A percentile compares a stretch with the other conserved stretches of the same genome.
Conservation (phyloP, 2,888 invertebrate species). For the Drosophila quinaria region DNA sequence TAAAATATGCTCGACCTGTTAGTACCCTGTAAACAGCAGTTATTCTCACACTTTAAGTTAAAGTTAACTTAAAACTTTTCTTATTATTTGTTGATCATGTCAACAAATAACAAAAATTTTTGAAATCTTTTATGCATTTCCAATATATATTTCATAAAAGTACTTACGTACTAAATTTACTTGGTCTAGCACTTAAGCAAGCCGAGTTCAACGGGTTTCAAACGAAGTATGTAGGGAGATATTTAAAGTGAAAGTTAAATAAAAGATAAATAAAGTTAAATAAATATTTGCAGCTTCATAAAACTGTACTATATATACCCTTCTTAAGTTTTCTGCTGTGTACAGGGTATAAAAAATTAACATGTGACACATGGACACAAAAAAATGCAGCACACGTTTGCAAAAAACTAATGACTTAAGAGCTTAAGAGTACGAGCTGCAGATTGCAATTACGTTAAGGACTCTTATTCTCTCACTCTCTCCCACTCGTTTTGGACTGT, state of each 20-base stretch:
- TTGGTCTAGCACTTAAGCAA: neutral
- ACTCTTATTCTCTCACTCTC: conserved; percentile 4
- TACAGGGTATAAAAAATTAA: conserved; percentile 35
- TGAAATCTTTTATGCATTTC: neutral
- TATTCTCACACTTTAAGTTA: neutral
- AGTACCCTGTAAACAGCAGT: neutral
- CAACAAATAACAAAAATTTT: neutral
- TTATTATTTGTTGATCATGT: neutral
- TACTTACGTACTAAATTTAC: neutral
- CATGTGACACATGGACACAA: conserved; percentile 66
- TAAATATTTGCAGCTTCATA: neutral
- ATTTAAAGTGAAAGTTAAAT: neutral
- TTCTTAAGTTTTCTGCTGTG: neutral
- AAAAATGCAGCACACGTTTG: conserved; percentile 59
- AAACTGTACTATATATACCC: neutral
- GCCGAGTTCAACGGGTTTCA: neutral
- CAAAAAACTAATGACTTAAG: conserved; percentile 83
- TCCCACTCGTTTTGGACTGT: neutral
- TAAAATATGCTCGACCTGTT: neutral
- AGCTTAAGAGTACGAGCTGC: conserved; percentile 59
- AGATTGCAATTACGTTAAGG: conserved; percentile 50
- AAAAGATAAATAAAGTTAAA: neutral
- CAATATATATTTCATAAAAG: neutral
- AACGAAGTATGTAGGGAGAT: neutral
- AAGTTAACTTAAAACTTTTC: neutral